Conservation (phyloP, 2,113 vertebrate genomes). For the Etheostoma cragini region DNA sequence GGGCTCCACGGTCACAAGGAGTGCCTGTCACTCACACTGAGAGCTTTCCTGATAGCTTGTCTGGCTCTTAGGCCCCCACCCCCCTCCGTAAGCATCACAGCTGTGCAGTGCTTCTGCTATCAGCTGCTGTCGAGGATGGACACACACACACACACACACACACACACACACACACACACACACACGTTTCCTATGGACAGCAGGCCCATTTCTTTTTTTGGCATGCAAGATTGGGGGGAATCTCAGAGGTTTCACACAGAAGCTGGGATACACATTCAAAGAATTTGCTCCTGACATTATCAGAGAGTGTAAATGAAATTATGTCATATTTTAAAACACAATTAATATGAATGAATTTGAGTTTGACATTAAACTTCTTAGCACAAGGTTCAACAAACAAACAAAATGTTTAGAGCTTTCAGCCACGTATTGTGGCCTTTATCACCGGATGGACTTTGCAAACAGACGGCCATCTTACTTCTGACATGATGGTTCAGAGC, state of each 20-base stretch:
- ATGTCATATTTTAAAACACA: background rate
- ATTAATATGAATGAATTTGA: background rate
- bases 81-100: slow-evolving; percentile 65
- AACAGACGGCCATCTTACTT: background rate
- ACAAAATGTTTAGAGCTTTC: slow-evolving; percentile 4
- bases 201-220: slow-evolving; percentile 40
- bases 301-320: background rate
- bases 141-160: background rate
- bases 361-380: background rate
- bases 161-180: too few relatives aligned
- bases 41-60: slow-evolving; percentile 70
- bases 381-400: background rate
- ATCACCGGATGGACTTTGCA: background rate
- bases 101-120: slow-evolving; percentile 59
- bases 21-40: slow-evolving; percentile 82
- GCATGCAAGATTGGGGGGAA: background rate
- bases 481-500: background rate
- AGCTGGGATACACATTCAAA: background rate
- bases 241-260: background rate
- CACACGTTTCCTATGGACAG: slow-evolving; percentile 25
- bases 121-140: slow-evolving; percentile 38
- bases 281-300: too few relatives aligned
- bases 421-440: background rate
- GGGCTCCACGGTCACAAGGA: slow-evolving; percentile 81
- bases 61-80: slow-evolving; percentile 31